Base-by-base conservation (phyloP, 2,797 vertebrate genomes). In the Anableps anableps region DNA sequence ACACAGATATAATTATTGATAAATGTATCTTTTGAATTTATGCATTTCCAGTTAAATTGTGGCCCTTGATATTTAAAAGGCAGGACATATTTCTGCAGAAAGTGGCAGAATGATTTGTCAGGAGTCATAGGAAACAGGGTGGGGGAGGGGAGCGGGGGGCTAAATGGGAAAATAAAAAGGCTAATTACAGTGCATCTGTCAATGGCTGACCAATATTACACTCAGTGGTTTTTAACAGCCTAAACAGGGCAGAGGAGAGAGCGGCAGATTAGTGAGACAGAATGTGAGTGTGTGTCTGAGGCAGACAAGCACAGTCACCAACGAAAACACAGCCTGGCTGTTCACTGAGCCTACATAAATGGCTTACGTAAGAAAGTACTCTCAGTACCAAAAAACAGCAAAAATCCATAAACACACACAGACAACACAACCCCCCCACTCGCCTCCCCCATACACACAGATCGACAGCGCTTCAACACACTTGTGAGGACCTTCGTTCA, bases 311-410 rank as follows among this genome's bases (percentile, higher is more conserved):
- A 71, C 84, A 90, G 90, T 92, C 88, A 91, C 88, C 90, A 92
- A 91, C 85, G 92, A 93, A 93, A 94, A 95, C 93, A 95, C 83
- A 89, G 90, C 89, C 94, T 94, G 88, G 91, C 92, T 95, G 93
- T 92, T 94, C 91, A 80, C 91, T 93, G 93, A 95, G 93, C 91
- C 94, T 92, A 88, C 93, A 95, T 93, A 95, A 95, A 95, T 95
- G 89, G 91, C 95, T 98, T 98, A 97, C 93, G 96, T 97, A 97
- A 98, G 97, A 97, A 96, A 96, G 97, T 96, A 97, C 97, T 97
- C 94, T 89, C 88, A 94, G 97, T 96, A 96, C 97, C 95, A 96
- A 94, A 98, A 97, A 97, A 95, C 94, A 92, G 94, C 84, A 70
- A 90, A 92, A 94, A 94, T 93, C 96, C 96, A 96, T 95, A 96